Evolutionary conservation across 1,140 invertebrate species (phyloP).

Genomic region (Colletes latitarsis): DNA sequence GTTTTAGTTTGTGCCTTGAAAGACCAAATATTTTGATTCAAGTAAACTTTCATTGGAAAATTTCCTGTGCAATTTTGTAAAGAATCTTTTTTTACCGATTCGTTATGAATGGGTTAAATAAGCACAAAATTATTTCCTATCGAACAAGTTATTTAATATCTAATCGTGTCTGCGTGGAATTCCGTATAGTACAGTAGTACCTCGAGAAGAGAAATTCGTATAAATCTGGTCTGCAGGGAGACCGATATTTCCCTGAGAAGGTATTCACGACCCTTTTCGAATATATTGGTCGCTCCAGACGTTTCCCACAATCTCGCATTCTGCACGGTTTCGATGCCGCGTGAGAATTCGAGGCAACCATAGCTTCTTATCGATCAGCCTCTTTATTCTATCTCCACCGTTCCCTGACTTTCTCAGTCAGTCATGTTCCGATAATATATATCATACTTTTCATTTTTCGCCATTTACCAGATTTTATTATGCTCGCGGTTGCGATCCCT

Average conservation of each 20-base stretch:
- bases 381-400: slow-evolving; percentile 13
- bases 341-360: slow-evolving; percentile 34
- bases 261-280: slow-evolving; percentile 27
- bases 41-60: too few relatives aligned
- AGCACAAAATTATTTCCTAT: too few relatives aligned
- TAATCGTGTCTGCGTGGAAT: neutral
- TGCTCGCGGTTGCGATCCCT: neutral
- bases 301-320: slow-evolving; percentile 41
- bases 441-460: slow-evolving; percentile 4
- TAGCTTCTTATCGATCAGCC: slow-evolving; percentile 35
- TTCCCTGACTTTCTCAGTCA: slow-evolving; percentile 13
- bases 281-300: slow-evolving; percentile 40
- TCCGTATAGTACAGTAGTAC: slow-evolving; percentile 4
- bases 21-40: too few relatives aligned
- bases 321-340: slow-evolving; percentile 27
- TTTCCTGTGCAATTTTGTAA: too few relatives aligned
- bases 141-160: neutral
- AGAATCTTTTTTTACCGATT: too few relatives aligned
- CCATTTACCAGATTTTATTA: slow-evolving; percentile 11
- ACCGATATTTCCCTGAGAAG: slow-evolving; percentile 27
- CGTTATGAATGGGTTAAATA: too few relatives aligned
- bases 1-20: too few relatives aligned
- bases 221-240: slow-evolving; percentile 14
- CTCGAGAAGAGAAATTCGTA: slow-evolving; percentile 13
- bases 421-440: slow-evolving; percentile 16